These are phyloP conservation scores for Calameuta filiformis DNA, from an alignment of 2,888 invertebrate species.

Conservation along the genomic window DNA sequence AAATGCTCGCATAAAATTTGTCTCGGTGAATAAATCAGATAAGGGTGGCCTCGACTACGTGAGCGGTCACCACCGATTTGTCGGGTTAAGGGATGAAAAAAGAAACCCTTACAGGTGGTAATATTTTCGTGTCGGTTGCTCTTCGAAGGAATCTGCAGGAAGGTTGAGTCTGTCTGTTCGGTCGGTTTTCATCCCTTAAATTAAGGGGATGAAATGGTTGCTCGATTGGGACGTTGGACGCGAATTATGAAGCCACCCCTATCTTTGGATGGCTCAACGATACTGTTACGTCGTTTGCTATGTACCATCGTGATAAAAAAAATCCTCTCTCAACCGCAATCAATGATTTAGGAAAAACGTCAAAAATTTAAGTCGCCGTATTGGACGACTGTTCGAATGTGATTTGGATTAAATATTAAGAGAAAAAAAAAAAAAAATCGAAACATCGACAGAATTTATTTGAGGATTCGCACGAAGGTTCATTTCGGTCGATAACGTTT, in stretches of 20 bases:
- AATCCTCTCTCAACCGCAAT: too few species aligned
- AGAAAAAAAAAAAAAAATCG: neutral
- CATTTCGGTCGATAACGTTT: neutral
- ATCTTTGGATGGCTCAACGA: neutral
- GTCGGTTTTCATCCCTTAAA: neutral
- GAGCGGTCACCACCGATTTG: neutral
- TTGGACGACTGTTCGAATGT: neutral
- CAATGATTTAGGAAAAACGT: neutral
- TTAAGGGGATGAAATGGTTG: neutral
- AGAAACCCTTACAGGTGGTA: neutral
- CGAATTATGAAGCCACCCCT: neutral
- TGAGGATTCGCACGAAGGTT: neutral
- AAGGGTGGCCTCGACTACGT: neutral
- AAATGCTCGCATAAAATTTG: neutral
- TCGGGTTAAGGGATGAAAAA: neutral
- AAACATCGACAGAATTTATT: neutral
- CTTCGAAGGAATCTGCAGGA: neutral
- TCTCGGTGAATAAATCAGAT: neutral
- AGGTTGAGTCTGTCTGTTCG: neutral
- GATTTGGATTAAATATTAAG: neutral
- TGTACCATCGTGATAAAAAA: neutral
- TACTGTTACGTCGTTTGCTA: neutral
- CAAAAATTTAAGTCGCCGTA: neutral
- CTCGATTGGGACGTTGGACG: neutral
- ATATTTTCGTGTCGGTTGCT: neutral